These are phyloP conservation scores for Stigmatopora argus DNA, from an alignment of 2,113 vertebrate species.

Conservation along the genomic window DNA sequence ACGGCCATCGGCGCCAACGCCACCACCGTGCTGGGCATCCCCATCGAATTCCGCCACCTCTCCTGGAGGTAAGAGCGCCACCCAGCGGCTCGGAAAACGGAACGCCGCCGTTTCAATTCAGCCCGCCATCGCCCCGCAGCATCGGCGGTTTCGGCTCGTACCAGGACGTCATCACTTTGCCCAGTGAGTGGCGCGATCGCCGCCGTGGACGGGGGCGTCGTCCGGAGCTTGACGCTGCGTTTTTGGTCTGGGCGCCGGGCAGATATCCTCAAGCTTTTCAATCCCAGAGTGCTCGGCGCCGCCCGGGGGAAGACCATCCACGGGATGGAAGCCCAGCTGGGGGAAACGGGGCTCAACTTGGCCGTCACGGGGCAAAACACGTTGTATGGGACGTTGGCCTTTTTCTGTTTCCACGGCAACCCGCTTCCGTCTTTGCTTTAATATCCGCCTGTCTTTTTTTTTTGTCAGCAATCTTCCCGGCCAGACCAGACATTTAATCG, in stretches of 20 bases:
- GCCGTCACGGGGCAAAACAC: slow-evolving; percentile 77
- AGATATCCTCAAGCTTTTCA: slow-evolving; percentile 76
- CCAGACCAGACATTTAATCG: slow-evolving; percentile 71
- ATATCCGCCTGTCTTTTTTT: not conserved
- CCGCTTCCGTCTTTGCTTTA: not conserved
- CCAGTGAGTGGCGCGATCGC: slow-evolving; percentile 63
- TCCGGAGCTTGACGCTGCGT: not conserved
- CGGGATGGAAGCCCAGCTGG: slow-evolving; percentile 61
- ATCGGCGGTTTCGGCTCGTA: slow-evolving; percentile 73
- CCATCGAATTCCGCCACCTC: slow-evolving; percentile 71
- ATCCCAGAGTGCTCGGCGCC: slow-evolving; percentile 66
- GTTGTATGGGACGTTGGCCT: slow-evolving; percentile 50
- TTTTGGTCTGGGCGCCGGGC: not conserved
- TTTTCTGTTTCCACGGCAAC: not conserved
- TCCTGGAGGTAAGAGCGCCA: slow-evolving; percentile 69
- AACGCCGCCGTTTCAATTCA: not conserved
- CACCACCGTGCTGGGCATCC: slow-evolving; percentile 69
- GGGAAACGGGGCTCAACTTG: slow-evolving; percentile 74
- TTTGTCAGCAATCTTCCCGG: slow-evolving; percentile 63
- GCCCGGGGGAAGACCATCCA: slow-evolving; percentile 64
- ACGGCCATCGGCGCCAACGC: slow-evolving; percentile 74
- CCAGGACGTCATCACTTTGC: slow-evolving; percentile 72
- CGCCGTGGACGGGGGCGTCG: not conserved
- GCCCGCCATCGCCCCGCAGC: slow-evolving; percentile 12
- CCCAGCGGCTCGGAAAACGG: not conserved